Evolutionary conservation across 2,888 invertebrate genomes (phyloP), one percentile per base, ranked within the genome.

Genomic region (Litoditis marina): DNA sequence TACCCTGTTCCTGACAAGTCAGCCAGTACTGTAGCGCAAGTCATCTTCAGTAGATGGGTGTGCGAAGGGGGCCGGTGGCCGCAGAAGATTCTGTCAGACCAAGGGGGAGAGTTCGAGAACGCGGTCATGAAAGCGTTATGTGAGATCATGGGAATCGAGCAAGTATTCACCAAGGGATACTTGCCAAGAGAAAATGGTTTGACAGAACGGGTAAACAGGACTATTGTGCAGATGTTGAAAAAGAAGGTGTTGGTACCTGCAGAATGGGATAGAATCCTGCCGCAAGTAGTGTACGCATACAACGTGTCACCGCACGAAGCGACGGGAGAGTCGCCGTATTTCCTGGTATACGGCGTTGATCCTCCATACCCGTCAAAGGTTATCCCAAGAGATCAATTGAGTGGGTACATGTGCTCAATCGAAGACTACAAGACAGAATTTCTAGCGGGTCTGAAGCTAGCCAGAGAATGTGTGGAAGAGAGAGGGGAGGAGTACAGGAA

Each of bases 221-320:
- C 67, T 0, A 50, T 73, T 7, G 22, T 46, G 19, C 39, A 44
- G 0, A 52, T 67, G 3, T 22, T 73, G 22, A 64, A 59, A 30
- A 72, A 66, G 44, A 60, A 19, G 1, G n/a, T 46, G 7, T 11
- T 34, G 13, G 27, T 55, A 0, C 44, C 54, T 5, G 30, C 25
- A 16, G 64, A 67, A 11, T 72, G 72, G 71, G 68, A 67, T 36
- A 39, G 57, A 25, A 36, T 34, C n/a, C 28, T 71, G n/a, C 63
- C 62, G 13, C 62, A 36, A 28, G 63, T 53, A 1, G 53, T 66
- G 31, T 72, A 55, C 22, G 68, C 72, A 6, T 72, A 73, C 39
- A 72, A 72, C 42, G 25, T 30, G 11, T n/a, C 49, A 11, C 42
- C 30, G 7, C 70, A 72, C 31, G 27, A 27, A 2, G 16, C 63